A percentile compares a stretch with the other conserved stretches of the same genome.
Evolutionary conservation across 1,140 invertebrate genomes (phyloP).

Genomic region (Caenorhabditis remanei): DNA sequence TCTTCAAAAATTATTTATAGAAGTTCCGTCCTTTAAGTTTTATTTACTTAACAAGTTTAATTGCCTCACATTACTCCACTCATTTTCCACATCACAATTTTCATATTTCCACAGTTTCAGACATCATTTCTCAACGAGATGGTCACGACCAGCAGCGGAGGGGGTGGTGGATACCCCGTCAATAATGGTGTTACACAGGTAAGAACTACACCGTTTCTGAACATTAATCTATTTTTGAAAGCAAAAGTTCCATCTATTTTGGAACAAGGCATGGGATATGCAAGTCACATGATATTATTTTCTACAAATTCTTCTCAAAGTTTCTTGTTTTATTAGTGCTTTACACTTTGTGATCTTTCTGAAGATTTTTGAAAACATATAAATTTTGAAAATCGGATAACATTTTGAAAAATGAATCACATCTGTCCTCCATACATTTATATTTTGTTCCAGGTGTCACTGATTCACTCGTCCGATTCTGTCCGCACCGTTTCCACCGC

Average conservation of each 20-base stretch:
- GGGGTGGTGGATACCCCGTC: background rate
- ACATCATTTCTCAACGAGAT: conserved; percentile 26
- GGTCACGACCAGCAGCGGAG: conserved; percentile 41
- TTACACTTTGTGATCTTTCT: too few relatives aligned
- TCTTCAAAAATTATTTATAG: too few relatives aligned
- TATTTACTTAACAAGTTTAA: background rate
- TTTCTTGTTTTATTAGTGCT: too few relatives aligned
- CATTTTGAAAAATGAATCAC: too few relatives aligned
- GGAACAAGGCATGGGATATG: background rate
- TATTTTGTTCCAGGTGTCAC: conserved; percentile 13
- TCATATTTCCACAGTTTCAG: background rate
- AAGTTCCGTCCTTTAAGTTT: too few relatives aligned
- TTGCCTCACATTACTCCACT: background rate
- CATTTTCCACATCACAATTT: background rate
- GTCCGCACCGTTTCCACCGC: conserved; percentile 36
- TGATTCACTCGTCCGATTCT: conserved; percentile 37
- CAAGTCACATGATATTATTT: too few relatives aligned
- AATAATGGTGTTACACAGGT: conserved; percentile 42
- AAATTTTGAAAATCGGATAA: background rate
- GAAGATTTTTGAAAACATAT: background rate
- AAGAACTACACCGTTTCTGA: background rate
- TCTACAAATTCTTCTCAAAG: too few relatives aligned
- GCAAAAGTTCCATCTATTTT: background rate
- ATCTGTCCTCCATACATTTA: background rate
- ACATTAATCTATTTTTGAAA: background rate